Base-by-base conservation (phyloP, 2,113 vertebrate species). In the Scalopus aquaticus region DNA sequence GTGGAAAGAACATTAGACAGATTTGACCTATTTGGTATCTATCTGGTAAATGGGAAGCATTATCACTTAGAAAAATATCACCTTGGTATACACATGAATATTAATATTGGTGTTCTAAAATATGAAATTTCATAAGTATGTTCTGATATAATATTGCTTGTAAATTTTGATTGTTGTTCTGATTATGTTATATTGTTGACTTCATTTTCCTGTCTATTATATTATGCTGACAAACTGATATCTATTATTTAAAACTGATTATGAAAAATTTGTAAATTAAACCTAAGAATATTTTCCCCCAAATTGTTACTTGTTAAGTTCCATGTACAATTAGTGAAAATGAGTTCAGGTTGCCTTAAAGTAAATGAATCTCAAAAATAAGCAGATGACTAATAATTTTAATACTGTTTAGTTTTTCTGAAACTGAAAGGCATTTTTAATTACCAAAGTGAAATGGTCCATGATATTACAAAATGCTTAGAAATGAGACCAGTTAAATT, bases 341-440 rank as follows among this genome's bases (percentile, higher is more conserved):
- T 69, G 16, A 20, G 44, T 67, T 92, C 28, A 62, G 56, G 69
- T 37, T 65, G 79, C 51, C 54, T 92, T 86, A 77, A 85, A 60
- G 74, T 93, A 93, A 89, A 64, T 28, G 9, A 96, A 69, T 64
- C 17, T 64, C 46, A 84, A 90, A 90, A 94, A 65, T 90, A 93
- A 93, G n/a, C 28, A 85, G 39, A 82, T 78, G 82, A 77, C 13
- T 88, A 77, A 95, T 82, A 85, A 89, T 69, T 79, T 80, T 79
- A 82, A 82, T 92, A 76, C 35, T 54, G 28, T n/a, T 94, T 87
- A 67, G 65, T 65, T 93, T 56, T 91, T 88, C 90, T 73, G 58
- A 95, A 97, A 94, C n/a, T 79, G 44, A 88, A 95, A 91, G 60
- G 17, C 56, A 70, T 82, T 91, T 96, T 96, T 91, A 92, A 96